These are phyloP conservation scores for Galeruca laticollis DNA, from an alignment of 2,888 invertebrate genomes.

Conservation along the genomic window DNA sequence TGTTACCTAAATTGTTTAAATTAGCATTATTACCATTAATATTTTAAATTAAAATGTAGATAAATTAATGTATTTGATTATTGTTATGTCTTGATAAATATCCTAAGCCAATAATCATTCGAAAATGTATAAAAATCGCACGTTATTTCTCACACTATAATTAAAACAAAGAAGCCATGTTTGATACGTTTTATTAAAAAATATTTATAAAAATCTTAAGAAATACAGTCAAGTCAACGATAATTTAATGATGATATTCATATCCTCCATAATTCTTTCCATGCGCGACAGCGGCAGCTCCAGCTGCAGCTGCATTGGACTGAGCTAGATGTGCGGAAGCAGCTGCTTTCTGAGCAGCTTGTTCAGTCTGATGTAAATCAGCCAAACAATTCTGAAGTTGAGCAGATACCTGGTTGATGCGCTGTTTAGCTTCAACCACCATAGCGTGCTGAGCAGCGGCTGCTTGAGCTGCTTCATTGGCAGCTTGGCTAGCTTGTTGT, in stretches of 20 bases:
- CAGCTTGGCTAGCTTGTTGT: constrained; percentile 47
- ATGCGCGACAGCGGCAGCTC: constrained; percentile 49
- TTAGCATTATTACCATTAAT: too few relatives aligned
- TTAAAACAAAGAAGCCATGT: background rate
- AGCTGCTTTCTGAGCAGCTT: constrained; percentile 75
- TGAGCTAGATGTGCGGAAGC: constrained; percentile 78
- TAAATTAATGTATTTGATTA: too few relatives aligned
- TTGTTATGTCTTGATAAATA: too few relatives aligned
- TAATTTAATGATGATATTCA: constrained; percentile 23
- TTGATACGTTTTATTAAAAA: constrained; percentile 5
- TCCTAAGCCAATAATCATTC: too few relatives aligned
- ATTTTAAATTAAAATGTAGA: too few relatives aligned
- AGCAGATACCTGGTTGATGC: constrained; percentile 74
- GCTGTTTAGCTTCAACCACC: constrained; percentile 71
- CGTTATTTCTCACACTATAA: too few relatives aligned
- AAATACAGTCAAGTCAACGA: background rate
- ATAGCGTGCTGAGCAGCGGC: constrained; percentile 52
- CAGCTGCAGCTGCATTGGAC: constrained; percentile 76
- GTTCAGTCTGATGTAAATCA: constrained; percentile 78
- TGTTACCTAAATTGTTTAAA: too few relatives aligned
- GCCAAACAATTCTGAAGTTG: constrained; percentile 75
- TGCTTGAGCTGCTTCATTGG: constrained; percentile 47
- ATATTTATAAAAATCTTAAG: constrained; percentile 2
- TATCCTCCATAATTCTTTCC: constrained; percentile 31
- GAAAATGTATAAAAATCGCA: too few relatives aligned